Percentiles rank a stretch among this genome's conserved stretches.
Conservation (phyloP, 2,113 vertebrate species). For the Nestor notabilis region DNA sequence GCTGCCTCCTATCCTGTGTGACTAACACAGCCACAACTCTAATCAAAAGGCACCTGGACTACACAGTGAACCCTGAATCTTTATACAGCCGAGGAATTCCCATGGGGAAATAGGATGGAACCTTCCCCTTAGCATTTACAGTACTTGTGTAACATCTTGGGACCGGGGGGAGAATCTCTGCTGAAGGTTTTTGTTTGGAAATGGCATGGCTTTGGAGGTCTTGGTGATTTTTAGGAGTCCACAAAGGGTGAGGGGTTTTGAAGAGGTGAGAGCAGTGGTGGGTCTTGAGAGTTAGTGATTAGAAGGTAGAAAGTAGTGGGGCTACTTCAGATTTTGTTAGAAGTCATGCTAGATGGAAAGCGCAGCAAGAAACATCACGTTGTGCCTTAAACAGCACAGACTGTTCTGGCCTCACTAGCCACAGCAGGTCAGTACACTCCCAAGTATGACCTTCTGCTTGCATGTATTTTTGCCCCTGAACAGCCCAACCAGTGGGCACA, state of each 20-base stretch:
- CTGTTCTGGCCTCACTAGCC: neutral
- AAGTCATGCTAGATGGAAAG: neutral
- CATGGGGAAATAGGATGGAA: neutral
- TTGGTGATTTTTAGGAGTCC: neutral
- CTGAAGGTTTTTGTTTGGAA: neutral
- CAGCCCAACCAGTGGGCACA: neutral
- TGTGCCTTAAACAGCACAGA: neutral
- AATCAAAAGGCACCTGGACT: constrained; percentile 16
- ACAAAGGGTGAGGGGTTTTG: neutral
- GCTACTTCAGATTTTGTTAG: neutral
- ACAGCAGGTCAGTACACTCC: neutral
- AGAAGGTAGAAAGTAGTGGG: neutral
- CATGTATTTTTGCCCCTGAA: neutral
- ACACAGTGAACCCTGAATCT: neutral
- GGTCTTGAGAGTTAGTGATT: neutral
- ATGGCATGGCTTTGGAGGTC: neutral
- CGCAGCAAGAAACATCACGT: neutral
- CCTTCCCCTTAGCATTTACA: neutral
- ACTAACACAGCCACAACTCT: neutral
- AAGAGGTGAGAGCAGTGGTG: neutral
- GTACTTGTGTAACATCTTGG: neutral
- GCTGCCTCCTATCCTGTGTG: neutral
- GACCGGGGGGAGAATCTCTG: neutral
- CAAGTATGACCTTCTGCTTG: neutral
- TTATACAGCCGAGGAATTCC: neutral